These are phyloP conservation scores for Callithrix jacchus DNA, from an alignment of 2,113 vertebrate species.

Conservation along the genomic window DNA sequence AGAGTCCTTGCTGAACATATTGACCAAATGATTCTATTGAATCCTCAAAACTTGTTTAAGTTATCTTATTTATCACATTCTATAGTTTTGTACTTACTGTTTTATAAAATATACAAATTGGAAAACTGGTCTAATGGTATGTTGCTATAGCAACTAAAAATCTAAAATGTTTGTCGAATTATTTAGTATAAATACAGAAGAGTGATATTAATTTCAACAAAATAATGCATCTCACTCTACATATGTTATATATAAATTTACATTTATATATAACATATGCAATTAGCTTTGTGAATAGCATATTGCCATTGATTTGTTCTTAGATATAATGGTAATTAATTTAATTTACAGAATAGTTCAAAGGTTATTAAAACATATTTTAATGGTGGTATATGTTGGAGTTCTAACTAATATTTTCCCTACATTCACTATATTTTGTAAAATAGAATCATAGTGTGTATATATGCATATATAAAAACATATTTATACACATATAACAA, in stretches of 20 bases:
- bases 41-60: background rate
- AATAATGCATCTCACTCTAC: background rate
- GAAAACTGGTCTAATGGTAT: background rate
- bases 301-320: background rate
- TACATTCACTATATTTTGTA: background rate
- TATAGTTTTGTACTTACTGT: background rate
- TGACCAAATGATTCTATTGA: background rate
- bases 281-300: background rate
- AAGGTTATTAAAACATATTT: background rate
- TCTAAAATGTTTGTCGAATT: background rate
- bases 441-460: background rate
- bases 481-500: background rate
- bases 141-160: conserved; percentile 9
- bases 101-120: background rate
- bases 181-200: background rate
- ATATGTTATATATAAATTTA: background rate
- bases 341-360: background rate
- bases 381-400: background rate
- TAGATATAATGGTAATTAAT: background rate
- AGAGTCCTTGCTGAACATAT: background rate
- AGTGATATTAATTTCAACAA: conserved; percentile 14
- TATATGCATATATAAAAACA: background rate
- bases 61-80: background rate
- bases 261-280: background rate
- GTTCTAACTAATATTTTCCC: background rate